Base-by-base conservation (phyloP, 2,888 invertebrate genomes). In the Hartigia nigra region DNA sequence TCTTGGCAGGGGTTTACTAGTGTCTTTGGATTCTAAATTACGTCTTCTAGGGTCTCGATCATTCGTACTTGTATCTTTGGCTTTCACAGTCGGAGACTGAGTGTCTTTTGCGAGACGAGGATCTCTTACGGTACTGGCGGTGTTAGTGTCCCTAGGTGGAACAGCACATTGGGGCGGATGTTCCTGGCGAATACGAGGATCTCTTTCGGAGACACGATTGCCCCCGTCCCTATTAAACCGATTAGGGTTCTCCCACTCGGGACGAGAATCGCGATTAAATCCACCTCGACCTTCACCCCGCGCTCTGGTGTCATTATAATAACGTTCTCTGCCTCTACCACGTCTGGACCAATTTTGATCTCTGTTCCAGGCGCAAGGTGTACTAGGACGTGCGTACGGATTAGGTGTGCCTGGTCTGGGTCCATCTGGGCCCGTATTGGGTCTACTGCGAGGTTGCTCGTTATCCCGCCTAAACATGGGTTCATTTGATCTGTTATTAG, bases 21-120 rank as follows among this genome's bases (percentile, higher is more conserved):
- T 36, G 32, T 79, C 82, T 76, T 82, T 86, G 4, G 79, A 11
- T 36, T 87, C 85, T 31, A 81, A 78, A 69, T 78, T 82, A 9
- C 83, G 83, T 79, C 88, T 85, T 55, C 88, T 82, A 0, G 87
- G 85, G 77, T 88, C 87, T 12, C 87, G 85, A 5, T 87, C 87
- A 12, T 77, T 85, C 5, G 81, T 74, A 12, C 74, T 4, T 9
- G 72, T 12, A 2, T 86, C 87, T 70, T 83, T 85, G 12, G 39
- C 12, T 74, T 82, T 85, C 1, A n/a, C 31, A 39, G 70, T 23
- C 32, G 75, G 0, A 35, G 79, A 76, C 1, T 79, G 80, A 12
- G 82, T 80, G 11, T 88, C 88, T 77, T 89, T 89, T 3, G 84
- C 80, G 39, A 88, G 77, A 1, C 89, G 84, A 9, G 87, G 85